These are phyloP conservation scores for Chiloscyllium plagiosum DNA, from an alignment of 2,113 vertebrate genomes.

Conservation along the genomic window DNA sequence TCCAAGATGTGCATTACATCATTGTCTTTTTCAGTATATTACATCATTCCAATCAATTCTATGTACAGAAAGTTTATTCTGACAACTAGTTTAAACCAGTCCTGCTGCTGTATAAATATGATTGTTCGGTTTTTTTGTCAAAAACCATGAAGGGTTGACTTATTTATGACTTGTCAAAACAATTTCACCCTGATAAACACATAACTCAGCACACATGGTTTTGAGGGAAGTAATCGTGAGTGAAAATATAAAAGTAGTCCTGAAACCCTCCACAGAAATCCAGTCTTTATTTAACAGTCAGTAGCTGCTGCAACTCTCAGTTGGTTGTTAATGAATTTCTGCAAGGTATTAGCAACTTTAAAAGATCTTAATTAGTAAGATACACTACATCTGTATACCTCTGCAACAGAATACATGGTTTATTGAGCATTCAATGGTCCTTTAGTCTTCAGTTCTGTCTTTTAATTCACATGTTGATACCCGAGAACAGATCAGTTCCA, in stretches of 20 bases:
- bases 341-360: background rate
- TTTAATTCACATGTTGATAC: slow-evolving; percentile 1
- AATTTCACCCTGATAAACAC: background rate
- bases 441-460: background rate
- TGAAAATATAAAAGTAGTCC: background rate
- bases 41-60: slow-evolving; percentile 19
- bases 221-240: background rate
- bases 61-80: background rate
- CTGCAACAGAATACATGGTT: background rate
- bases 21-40: slow-evolving; percentile 32
- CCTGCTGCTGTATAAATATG: background rate
- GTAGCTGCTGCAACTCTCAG: background rate
- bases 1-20: slow-evolving; percentile 21
- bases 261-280: background rate
- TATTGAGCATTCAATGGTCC: background rate
- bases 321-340: background rate
- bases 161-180: background rate
- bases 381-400: background rate
- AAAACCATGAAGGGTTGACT: background rate
- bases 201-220: background rate
- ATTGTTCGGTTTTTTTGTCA: slow-evolving; percentile 5
- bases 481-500: background rate
- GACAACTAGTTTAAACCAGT: slow-evolving; percentile 8
- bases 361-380: background rate
- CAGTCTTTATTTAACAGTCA: background rate